Base-by-base conservation (phyloP, 2,797 vertebrate genomes). In the Loriculus beryllinus region DNA sequence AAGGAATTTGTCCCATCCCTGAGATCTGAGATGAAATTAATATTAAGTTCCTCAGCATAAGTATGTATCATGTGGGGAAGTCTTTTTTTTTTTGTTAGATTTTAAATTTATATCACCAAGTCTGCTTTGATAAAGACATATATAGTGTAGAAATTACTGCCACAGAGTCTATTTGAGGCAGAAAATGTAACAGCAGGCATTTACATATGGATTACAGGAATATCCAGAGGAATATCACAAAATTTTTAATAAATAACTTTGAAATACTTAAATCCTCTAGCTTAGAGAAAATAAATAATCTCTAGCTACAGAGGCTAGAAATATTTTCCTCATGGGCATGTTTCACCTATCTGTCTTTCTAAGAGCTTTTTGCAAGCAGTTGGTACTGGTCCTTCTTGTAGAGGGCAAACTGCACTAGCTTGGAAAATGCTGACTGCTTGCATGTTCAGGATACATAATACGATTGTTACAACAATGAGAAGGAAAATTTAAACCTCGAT, bases 201-300 rank as follows among this genome's bases (percentile, higher is more conserved):
- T 94, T 92, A 85, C 40, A n/a, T 29, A 77, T 4, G 22, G 56
- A 91, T 87, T 87, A 87, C 19, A 69, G 40, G 16, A 95, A 71
- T 82, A 80, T 37, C 7, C 25, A 77, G 56, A 92, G 70, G 13
- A 88, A 64, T 70, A 88, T 60, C 25, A 64, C 47, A 92, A 94
- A 77, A 64, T 33, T 84, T 62, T 87, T 54, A 77, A 42, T 52
- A 92, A 92, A 60, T 82, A 74, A 57, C 85, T 95, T 42, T 84
- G 33, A 92, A 87, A 89, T 28, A 69, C 31, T 62, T 77, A 90
- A 82, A 92, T 79, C 31, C 43, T 74, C 48, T 74, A 29, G 4
- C 10, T 92, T 71, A 84, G 56, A 42, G n/a, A 93, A 90, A 93
- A 76, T 29, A 95, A 92, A 81, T 42, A 84, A 71, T 20, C n/a